These are phyloP conservation scores for Sphaeridia pumilis DNA, from an alignment of 2,888 invertebrate genomes.

Conservation along the genomic window DNA sequence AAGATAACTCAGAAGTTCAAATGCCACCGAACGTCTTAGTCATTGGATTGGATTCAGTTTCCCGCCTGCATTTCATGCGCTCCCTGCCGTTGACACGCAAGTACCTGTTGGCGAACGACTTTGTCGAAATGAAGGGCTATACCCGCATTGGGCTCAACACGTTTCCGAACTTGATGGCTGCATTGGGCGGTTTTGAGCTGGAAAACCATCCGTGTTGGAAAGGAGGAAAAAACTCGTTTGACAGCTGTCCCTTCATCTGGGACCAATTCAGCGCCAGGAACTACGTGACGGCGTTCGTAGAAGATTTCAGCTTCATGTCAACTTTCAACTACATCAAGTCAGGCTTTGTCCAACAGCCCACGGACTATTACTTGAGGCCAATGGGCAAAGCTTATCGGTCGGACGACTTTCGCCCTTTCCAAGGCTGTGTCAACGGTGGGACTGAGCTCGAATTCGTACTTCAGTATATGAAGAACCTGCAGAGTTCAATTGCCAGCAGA, in stretches of 20 bases:
- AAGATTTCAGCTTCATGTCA: constrained; percentile 56
- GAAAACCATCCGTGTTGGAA: constrained; percentile 35
- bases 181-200: constrained; percentile 41
- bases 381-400: constrained; percentile 48
- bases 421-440: not conserved
- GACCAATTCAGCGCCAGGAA: constrained; percentile 55
- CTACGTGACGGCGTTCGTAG: constrained; percentile 67
- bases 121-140: constrained; percentile 63
- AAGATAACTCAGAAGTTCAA: too few relatives aligned
- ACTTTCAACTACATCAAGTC: not conserved
- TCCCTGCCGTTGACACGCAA: constrained; percentile 60
- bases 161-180: constrained; percentile 76
- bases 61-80: constrained; percentile 53
- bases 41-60: constrained; percentile 22
- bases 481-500: not conserved
- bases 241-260: constrained; percentile 67
- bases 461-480: not conserved
- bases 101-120: constrained; percentile 55
- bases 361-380: constrained; percentile 67
- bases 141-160: constrained; percentile 63
- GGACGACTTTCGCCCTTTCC: not conserved
- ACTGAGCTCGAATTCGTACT: not conserved
- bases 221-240: constrained; percentile 43
- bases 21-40: constrained; percentile 33
- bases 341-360: constrained; percentile 59